These are phyloP conservation scores for Irena cyanogastra DNA, from an alignment of 2,113 vertebrate genomes.

Conservation along the genomic window DNA sequence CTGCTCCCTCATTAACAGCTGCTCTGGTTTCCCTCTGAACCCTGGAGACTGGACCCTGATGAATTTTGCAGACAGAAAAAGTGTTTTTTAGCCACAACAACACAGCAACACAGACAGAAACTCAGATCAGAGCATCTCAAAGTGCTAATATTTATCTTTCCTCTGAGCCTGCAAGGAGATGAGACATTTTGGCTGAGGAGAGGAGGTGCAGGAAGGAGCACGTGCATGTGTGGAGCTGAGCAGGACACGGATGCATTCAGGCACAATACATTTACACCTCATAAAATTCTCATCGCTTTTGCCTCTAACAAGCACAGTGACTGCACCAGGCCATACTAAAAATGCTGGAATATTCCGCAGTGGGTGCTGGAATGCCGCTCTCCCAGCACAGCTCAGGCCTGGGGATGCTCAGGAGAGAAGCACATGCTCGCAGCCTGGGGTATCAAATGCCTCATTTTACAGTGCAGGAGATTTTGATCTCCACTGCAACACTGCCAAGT, in stretches of 20 bases:
- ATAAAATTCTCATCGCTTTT: conserved; percentile 46
- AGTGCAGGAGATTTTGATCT: not conserved
- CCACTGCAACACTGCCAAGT: not conserved
- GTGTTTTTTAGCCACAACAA: not conserved
- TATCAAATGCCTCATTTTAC: not conserved
- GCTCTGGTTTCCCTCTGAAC: conserved; percentile 27
- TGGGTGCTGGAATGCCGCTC: fast-evolving
- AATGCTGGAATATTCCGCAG: not conserved
- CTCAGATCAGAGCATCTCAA: not conserved
- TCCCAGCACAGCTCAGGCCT: not conserved
- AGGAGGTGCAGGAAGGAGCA: not conserved
- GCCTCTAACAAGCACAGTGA: conserved; percentile 13
- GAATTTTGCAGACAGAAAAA: conserved; percentile 1
- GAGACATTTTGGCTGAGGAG: not conserved
- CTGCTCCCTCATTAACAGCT: conserved; percentile 37
- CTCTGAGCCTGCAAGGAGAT: not conserved
- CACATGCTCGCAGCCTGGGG: fast-evolving
- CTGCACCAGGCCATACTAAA: not conserved
- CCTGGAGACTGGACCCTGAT: conserved; percentile 25
- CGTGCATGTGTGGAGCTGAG: not conserved
- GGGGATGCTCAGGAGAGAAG: not conserved
- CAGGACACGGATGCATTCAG: not conserved
- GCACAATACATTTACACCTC: conserved; percentile 47
- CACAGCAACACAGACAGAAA: not conserved
- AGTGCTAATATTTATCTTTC: not conserved